Percentiles rank a stretch among this genome's conserved stretches.
phyloP scores from a whole-genome alignment of 2,113 vertebrate species.

The Xiphorhynchus elegans region DNA sequence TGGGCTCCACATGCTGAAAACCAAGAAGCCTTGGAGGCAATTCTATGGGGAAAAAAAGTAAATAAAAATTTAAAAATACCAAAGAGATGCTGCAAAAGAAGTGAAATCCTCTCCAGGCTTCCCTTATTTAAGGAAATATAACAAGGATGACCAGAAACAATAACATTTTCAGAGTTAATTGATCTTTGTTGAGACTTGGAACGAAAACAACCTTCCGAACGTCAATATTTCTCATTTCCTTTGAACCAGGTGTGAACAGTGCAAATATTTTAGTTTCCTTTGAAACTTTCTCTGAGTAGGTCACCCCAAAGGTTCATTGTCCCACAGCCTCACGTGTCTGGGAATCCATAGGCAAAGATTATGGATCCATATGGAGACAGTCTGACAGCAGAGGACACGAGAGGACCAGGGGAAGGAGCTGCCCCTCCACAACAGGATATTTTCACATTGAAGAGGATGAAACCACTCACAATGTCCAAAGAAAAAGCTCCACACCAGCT shows the following conservation, averaged over 20 bases:
- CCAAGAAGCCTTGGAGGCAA: not conserved
- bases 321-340: accelerated
- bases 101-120: not conserved
- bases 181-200: not conserved
- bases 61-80: not conserved
- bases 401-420: not conserved
- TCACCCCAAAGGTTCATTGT: accelerated
- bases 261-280: not conserved
- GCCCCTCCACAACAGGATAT: not conserved
- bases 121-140: not conserved
- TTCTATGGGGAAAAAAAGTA: not conserved
- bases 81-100: not conserved
- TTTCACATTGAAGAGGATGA: not conserved
- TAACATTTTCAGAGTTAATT: not conserved
- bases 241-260: not conserved
- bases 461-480: not conserved
- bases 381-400: not conserved
- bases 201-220: not conserved
- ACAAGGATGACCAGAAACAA: not conserved
- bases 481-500: not conserved
- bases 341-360: not conserved
- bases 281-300: not conserved
- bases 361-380: not conserved
- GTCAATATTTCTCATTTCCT: not conserved
- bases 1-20: not conserved